A percentile compares a stretch with the other conserved stretches of the same genome.
phyloP scores from a whole-genome alignment of 2,888 invertebrate genomes.

The Meloe dianella region DNA sequence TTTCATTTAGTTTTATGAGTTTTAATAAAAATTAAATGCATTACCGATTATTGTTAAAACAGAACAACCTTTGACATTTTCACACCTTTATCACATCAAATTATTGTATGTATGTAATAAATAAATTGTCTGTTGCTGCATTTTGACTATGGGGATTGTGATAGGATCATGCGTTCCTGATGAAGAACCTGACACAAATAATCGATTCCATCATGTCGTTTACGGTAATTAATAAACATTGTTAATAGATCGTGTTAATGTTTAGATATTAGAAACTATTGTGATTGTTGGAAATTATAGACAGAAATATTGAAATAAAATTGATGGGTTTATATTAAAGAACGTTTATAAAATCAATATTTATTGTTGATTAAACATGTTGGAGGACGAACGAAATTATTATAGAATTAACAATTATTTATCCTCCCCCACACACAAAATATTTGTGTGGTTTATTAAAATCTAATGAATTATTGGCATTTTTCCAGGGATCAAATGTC shows the following conservation, averaged over 20 bases:
- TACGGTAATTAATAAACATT: constrained; percentile 57
- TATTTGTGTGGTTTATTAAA: too few species aligned
- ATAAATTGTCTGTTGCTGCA: background rate
- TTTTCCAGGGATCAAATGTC: constrained; percentile 95
- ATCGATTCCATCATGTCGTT: constrained; percentile 58
- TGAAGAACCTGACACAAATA: constrained; percentile 65
- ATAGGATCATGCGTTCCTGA: constrained; percentile 76
- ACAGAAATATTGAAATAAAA: background rate
- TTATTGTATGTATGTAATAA: too few species aligned
- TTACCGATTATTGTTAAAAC: background rate
- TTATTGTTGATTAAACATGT: background rate
- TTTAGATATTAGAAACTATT: too few species aligned
- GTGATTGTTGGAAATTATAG: too few species aligned
- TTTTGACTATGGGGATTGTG: constrained; percentile 68
- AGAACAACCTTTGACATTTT: constrained; percentile 49
- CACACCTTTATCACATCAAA: constrained; percentile 40
- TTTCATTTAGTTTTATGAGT: too few species aligned
- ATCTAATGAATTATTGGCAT: constrained; percentile 46
- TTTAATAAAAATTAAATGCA: too few species aligned
- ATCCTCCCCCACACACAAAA: too few species aligned
- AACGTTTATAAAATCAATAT: constrained; percentile 4
- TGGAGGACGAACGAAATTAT: background rate
- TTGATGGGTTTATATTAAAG: too few species aligned
- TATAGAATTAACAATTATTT: too few species aligned
- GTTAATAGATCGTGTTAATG: too few species aligned